A percentile compares a stretch with the other conserved stretches of the same genome.
These are phyloP conservation scores for Anabas testudineus DNA, from an alignment of 2,797 vertebrate species.

Conservation along the genomic window DNA sequence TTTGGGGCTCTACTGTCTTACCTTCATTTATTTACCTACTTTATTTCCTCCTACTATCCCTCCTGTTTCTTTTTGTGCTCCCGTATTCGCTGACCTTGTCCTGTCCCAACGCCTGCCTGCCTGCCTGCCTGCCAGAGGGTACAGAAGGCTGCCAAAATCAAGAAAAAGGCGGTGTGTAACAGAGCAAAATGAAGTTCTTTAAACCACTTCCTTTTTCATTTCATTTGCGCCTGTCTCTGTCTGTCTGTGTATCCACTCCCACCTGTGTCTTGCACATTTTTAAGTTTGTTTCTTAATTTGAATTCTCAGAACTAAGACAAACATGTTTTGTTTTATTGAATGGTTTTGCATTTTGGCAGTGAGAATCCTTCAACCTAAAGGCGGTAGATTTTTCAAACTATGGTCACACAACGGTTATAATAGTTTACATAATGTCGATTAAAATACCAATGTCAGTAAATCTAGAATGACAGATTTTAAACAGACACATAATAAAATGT, in stretches of 20 bases:
- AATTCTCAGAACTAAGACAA: conserved; percentile 14
- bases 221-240: conserved; percentile 44
- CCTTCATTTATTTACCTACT: conserved; percentile 79
- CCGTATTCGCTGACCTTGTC: conserved; percentile 79
- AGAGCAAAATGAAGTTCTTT: conserved; percentile 63
- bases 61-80: conserved; percentile 80
- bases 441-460: neutral
- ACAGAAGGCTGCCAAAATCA: conserved; percentile 99
- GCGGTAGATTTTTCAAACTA: neutral
- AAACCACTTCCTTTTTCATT: conserved; percentile 58
- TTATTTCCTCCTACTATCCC: conserved; percentile 79
- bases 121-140: conserved; percentile 92
- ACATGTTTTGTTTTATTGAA: conserved; percentile 8
- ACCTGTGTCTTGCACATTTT: conserved; percentile 42
- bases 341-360: conserved; percentile 12
- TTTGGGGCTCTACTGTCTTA: conserved; percentile 77
- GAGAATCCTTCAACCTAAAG: neutral
- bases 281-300: conserved; percentile 30
- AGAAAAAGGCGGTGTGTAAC: conserved; percentile 99
- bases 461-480: neutral
- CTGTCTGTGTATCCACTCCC: conserved; percentile 35
- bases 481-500: neutral
- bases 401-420: neutral
- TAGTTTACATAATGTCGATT: neutral
- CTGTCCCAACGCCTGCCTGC: conserved; percentile 76